These are phyloP conservation scores for Aphrocallistes beatrix DNA, from an alignment of 37 sponge, comb jelly and placozoan species.

Conservation along the genomic window DNA sequence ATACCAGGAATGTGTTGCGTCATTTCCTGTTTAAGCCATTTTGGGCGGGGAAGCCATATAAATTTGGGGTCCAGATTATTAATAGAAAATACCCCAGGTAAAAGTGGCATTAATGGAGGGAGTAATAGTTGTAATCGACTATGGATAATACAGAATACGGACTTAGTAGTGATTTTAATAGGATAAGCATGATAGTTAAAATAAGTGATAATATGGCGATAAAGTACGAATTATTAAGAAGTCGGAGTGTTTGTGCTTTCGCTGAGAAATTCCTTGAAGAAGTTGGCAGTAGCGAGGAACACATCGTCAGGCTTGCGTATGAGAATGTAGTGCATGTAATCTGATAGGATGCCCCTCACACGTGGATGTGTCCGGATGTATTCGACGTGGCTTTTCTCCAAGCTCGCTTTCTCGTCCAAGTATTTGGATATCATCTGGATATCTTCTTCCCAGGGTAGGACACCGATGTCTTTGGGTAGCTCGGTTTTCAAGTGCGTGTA, in stretches of 20 bases:
- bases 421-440: constrained; percentile 79
- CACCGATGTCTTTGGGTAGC: constrained; percentile 29
- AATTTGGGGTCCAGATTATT: too few relatives aligned
- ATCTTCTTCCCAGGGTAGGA: constrained; percentile 86
- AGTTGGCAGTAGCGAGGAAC: not conserved
- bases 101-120: too few relatives aligned
- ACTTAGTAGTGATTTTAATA: too few relatives aligned
- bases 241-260: not conserved
- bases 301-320: constrained; percentile 85
- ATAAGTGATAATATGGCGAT: not conserved
- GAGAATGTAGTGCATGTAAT: constrained; percentile 74
- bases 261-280: not conserved
- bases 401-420: constrained; percentile 67
- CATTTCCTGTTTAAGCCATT: too few relatives aligned
- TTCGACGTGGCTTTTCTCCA: constrained; percentile 43
- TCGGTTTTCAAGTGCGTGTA: not conserved
- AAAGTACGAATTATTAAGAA: not conserved
- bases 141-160: too few relatives aligned
- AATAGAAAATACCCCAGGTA: too few relatives aligned
- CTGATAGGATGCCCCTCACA: constrained; percentile 74
- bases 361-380: constrained; percentile 76
- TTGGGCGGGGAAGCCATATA: too few relatives aligned
- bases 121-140: too few relatives aligned
- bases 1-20: too few relatives aligned
- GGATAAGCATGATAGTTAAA: too few relatives aligned